Evolutionary conservation across 2,888 invertebrate species (phyloP), one percentile per base, ranked within the genome.

Genomic region (Acleris cristana): DNA sequence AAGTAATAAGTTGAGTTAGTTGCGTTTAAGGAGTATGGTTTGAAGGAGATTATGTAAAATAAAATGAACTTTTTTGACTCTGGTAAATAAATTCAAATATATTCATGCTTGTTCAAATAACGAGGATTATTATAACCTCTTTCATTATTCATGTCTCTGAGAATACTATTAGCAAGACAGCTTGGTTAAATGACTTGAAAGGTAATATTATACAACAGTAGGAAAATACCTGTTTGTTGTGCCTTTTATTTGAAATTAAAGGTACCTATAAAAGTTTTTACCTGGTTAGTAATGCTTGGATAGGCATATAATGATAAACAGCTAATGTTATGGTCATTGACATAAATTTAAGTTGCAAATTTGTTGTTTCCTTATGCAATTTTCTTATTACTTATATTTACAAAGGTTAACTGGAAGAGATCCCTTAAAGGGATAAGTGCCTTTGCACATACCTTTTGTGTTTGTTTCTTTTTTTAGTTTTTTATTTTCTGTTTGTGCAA

Each of bases 91-190:
- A 57, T 64, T 64, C 52, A 57, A 64, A 64, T 51, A 57, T 52
- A 52, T 64, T 57, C 64, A 19, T 12, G n/a, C 49, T 53, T 52
- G 34, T 34, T 49, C 21, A 34, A 57, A 49, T 51, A 51, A 64
- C 44, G 57, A 55, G n/a, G 19, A 56, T 60, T 60, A 60, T 58
- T 51, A 51, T 16, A 8, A 51, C 30, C 30, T 66, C 26, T 51
- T 60, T 65, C 16, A 56, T 66, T 61, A 66, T 66, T 66, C 65
- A 61, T 44, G 26, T 30, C 44, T 23, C 53, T 16, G 23, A 59
- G 16, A 60, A 44, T 49, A 62, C 56, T 56, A 61, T 48, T 60
- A 60, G n/a, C 34, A 19, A 14, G 44, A 21, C 55, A 55, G n/a
- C 30, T 19, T 51, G 8, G 48, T 40, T 54, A 52, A 45, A 51